phyloP scores from a whole-genome alignment of 2,113 vertebrate species.

The Sitta europaea region DNA sequence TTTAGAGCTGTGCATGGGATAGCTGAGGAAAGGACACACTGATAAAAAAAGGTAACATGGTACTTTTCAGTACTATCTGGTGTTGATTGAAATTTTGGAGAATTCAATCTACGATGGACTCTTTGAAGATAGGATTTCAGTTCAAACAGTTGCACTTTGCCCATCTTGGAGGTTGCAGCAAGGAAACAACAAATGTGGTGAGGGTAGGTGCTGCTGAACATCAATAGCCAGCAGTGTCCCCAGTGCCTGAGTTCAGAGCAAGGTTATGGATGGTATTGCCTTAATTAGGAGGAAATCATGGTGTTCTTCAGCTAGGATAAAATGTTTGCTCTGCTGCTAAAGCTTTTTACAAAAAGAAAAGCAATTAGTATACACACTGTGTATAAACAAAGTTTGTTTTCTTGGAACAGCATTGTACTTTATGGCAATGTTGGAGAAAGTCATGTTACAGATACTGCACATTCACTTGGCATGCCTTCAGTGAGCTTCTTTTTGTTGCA shows the following conservation, averaged over 20 bases:
- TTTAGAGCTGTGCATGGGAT: neutral
- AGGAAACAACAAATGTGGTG: neutral
- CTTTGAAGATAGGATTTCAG: neutral
- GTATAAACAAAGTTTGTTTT: neutral
- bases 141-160: neutral
- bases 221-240: fast-evolving
- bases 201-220: neutral
- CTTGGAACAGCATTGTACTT: neutral
- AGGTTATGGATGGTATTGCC: neutral
- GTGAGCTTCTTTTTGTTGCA: neutral
- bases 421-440: neutral
- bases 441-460: neutral
- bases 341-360: neutral
- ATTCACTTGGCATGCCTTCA: neutral
- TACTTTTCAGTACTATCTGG: neutral
- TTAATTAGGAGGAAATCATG: neutral
- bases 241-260: neutral
- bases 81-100: neutral
- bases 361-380: neutral
- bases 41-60: neutral
- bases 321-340: neutral
- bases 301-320: neutral
- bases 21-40: neutral
- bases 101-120: neutral
- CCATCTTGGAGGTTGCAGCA: neutral